Percentiles rank a stretch among this genome's conserved stretches.
phyloP scores from a whole-genome alignment of 2,797 vertebrate genomes.

The Manis crassicaudata region DNA sequence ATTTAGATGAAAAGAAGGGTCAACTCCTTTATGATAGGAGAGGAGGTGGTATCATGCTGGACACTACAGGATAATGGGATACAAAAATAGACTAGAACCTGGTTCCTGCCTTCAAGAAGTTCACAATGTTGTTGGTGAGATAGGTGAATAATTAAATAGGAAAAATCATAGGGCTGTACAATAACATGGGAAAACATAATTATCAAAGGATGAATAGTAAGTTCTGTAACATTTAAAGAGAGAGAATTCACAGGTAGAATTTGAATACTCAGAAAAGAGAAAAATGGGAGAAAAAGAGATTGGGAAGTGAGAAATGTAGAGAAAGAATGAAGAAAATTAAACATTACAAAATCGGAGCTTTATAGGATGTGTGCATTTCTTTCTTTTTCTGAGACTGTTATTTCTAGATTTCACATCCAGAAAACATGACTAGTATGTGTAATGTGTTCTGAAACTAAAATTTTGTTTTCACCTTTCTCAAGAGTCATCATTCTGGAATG shows the following conservation, averaged over 20 bases:
- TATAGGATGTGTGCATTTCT: background rate
- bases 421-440: background rate
- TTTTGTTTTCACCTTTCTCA: conserved; percentile 73
- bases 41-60: background rate
- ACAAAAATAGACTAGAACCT: background rate
- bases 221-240: background rate
- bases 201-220: background rate
- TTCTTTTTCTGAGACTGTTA: background rate
- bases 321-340: conserved; percentile 30
- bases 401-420: conserved; percentile 39
- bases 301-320: background rate
- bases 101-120: background rate
- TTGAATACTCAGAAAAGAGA: conserved; percentile 4
- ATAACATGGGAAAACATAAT: background rate
- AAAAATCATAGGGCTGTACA: background rate
- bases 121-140: background rate
- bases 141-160: background rate
- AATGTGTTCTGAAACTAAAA: conserved; percentile 54
- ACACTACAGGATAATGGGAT: background rate
- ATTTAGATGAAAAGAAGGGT: conserved; percentile 2
- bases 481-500: conserved; percentile 89
- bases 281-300: conserved; percentile 5
- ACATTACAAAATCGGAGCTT: background rate
- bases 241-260: background rate
- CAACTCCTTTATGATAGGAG: background rate